Percentiles rank a stretch among this genome's conserved stretches.
Conservation (phyloP, 1,140 invertebrate genomes). For the Anastrepha ludens region DNA sequence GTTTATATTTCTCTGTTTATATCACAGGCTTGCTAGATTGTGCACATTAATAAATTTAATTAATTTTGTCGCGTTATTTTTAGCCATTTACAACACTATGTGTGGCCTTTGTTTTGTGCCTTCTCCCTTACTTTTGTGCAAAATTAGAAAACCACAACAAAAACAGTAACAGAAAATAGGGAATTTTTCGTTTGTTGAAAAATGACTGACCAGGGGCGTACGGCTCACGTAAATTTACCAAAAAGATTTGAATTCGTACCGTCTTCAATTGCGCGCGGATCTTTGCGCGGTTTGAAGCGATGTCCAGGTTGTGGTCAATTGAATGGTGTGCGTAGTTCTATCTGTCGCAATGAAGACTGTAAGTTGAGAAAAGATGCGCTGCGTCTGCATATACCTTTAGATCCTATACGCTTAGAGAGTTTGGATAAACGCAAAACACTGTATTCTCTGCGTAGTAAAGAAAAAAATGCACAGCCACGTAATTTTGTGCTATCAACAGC, state of each 20-base stretch:
- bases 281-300: conserved; percentile 64
- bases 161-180: neutral
- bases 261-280: neutral
- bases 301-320: conserved; percentile 66
- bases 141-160: conserved; percentile 26
- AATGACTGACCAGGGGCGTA: conserved; percentile 2
- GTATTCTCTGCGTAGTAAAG: conserved; percentile 65
- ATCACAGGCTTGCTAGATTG: no score
- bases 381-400: conserved; percentile 59
- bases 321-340: conserved; percentile 66
- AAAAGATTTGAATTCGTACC: conserved; percentile 18
- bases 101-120: neutral
- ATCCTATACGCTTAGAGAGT: conserved; percentile 64
- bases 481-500: conserved; percentile 68
- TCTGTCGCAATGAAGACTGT: conserved; percentile 65
- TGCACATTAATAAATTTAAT: no score
- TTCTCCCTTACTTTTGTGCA: neutral
- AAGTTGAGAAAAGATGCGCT: conserved; percentile 61
- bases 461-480: conserved; percentile 62
- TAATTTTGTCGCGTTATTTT: neutral
- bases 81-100: neutral
- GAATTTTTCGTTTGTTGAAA: neutral
- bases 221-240: neutral
- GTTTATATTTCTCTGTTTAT: no score
- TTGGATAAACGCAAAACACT: conserved; percentile 58